A percentile compares a stretch with the other conserved stretches of the same genome.
These are phyloP conservation scores for Caradrina clavipalpis DNA, from an alignment of 2,888 invertebrate species.

Conservation along the genomic window DNA sequence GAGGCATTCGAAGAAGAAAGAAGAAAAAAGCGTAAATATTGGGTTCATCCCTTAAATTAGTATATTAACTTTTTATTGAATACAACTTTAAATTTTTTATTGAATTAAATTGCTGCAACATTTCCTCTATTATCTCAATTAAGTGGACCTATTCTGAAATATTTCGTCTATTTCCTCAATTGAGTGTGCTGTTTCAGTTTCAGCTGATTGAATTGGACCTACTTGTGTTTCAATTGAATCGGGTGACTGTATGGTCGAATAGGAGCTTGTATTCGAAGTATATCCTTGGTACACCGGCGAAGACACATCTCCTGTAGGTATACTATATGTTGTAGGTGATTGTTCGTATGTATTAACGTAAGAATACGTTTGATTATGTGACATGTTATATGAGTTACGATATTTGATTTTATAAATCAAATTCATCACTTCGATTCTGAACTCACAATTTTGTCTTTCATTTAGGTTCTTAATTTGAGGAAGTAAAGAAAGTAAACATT, in stretches of 20 bases:
- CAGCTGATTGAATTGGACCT: slow-evolving; percentile 35
- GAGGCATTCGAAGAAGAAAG: slow-evolving; percentile 36
- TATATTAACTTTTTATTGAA: slow-evolving; percentile 1
- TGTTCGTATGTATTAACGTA: slow-evolving; percentile 39
- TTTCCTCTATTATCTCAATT: slow-evolving; percentile 23
- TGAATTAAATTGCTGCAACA: slow-evolving; percentile 11
- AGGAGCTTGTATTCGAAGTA: slow-evolving; percentile 48
- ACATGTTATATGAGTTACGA: slow-evolving; percentile 41
- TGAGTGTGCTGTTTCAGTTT: slow-evolving; percentile 50
- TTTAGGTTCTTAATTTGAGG: slow-evolving; percentile 16
- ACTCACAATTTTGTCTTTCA: slow-evolving; percentile 57
- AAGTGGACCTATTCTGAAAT: slow-evolving; percentile 35
- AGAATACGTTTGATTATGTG: slow-evolving; percentile 28
- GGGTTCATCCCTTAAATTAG: slow-evolving; percentile 44
- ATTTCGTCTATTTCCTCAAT: slow-evolving; percentile 46
- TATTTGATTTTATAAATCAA: slow-evolving; percentile 54
- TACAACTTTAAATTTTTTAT: background rate
- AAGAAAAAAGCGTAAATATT: slow-evolving; percentile 47
- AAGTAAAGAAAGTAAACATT: too few relatives aligned
- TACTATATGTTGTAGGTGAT: slow-evolving; percentile 38
- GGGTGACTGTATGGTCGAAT: slow-evolving; percentile 50
- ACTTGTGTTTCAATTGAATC: slow-evolving; percentile 17
- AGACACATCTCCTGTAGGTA: slow-evolving; percentile 31
- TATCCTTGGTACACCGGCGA: slow-evolving; percentile 40
- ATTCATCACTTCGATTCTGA: slow-evolving; percentile 58